Conservation (phyloP, 2,888 invertebrate genomes). For the Caenorhabditis imperialis region DNA sequence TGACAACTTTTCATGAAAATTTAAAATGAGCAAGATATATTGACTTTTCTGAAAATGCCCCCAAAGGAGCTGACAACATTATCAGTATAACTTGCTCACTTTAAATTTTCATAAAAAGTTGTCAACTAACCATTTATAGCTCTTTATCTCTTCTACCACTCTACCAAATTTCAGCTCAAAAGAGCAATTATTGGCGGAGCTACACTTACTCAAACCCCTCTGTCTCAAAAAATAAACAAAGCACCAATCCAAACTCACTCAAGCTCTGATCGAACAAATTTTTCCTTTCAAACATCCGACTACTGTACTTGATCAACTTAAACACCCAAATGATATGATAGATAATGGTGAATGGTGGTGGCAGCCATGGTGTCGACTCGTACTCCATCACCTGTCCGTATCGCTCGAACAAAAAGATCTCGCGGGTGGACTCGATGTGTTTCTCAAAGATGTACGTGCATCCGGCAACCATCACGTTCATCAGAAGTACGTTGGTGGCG, state of each 20-base stretch:
- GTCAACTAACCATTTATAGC: too few relatives aligned
- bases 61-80: too few relatives aligned
- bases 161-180: too few relatives aligned
- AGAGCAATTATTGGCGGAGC: too few relatives aligned
- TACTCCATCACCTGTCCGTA: constrained; percentile 95
- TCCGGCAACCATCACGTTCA: constrained; percentile 96
- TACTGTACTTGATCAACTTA: constrained; percentile 41
- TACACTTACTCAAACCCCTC: too few relatives aligned
- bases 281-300: constrained; percentile 53
- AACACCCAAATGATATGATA: constrained; percentile 63
- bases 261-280: constrained; percentile 69
- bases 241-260: constrained; percentile 85
- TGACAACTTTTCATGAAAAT: too few relatives aligned
- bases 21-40: too few relatives aligned
- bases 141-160: too few relatives aligned
- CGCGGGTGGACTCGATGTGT: constrained; percentile 94
- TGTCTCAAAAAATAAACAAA: too few relatives aligned
- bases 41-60: too few relatives aligned
- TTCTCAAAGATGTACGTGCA: constrained; percentile 83
- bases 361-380: constrained; percentile 95
- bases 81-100: too few relatives aligned
- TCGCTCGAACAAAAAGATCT: constrained; percentile 99
- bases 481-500: constrained; percentile 94
- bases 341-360: constrained; percentile 82
- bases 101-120: too few relatives aligned